A percentile compares a stretch with the other conserved stretches of the same genome.
Conservation (phyloP, 1,140 invertebrate species). For the Trichomalopsis sarcophagae region DNA sequence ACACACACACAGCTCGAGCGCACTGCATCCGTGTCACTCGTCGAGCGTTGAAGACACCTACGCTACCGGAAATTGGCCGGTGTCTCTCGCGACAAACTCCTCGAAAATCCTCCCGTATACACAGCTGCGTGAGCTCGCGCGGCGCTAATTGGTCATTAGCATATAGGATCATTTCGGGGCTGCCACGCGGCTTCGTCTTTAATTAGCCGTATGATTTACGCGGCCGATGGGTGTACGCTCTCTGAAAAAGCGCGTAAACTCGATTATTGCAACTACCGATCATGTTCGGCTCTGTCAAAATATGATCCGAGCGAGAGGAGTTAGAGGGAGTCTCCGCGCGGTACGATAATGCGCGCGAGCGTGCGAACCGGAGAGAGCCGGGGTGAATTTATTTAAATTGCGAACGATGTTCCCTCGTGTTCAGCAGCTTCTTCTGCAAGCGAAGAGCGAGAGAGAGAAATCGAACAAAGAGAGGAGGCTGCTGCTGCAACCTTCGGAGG, state of each 20-base stretch:
- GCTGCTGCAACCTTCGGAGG: slow-evolving; percentile 32
- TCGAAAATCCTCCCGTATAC: neutral
- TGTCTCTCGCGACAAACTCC: neutral
- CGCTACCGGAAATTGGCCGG: slow-evolving; percentile 25
- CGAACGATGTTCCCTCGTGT: slow-evolving; percentile 73
- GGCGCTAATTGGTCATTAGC: slow-evolving; percentile 48
- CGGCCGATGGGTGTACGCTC: neutral
- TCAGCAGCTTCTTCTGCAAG: slow-evolving; percentile 71
- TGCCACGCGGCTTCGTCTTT: neutral
- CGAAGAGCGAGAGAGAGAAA: slow-evolving; percentile 58
- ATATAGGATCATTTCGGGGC: slow-evolving; percentile 12
- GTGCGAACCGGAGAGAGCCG: slow-evolving; percentile 52
- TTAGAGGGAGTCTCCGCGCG: too few relatives aligned
- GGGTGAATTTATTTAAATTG: slow-evolving; percentile 74
- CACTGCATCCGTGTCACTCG: slow-evolving; percentile 59
- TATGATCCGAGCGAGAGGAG: neutral
- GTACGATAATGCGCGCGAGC: slow-evolving; percentile 41
- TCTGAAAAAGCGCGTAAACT: neutral
- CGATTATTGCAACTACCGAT: neutral
- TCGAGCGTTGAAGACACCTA: slow-evolving; percentile 53
- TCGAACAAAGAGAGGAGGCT: slow-evolving; percentile 66
- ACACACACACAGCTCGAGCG: slow-evolving; percentile 37
- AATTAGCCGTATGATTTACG: slow-evolving; percentile 26
- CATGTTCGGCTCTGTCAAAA: neutral
- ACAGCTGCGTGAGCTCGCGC: slow-evolving; percentile 23